phyloP scores from a whole-genome alignment of 2,797 vertebrate species.

The Xyrichtys novacula region DNA sequence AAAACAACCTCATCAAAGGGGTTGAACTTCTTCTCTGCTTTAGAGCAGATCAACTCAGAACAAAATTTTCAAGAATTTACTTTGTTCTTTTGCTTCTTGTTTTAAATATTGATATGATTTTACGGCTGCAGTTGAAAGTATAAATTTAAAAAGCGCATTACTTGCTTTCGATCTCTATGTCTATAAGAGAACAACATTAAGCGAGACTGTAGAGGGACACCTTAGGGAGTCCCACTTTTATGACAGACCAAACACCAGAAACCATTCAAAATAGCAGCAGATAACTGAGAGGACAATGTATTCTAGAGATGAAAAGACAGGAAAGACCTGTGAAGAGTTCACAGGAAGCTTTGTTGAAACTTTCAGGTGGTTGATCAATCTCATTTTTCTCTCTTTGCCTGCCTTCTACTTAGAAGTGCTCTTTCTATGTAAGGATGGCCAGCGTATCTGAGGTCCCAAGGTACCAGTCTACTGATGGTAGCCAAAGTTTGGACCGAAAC shows the following conservation, averaged over 20 bases:
- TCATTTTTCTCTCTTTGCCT: slow-evolving; percentile 24
- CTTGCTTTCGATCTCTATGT: background rate
- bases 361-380: slow-evolving; percentile 36
- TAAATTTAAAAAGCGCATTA: background rate
- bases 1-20: too few relatives aligned
- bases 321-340: slow-evolving; percentile 3
- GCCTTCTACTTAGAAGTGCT: slow-evolving; percentile 27
- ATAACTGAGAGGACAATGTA: slow-evolving; percentile 1
- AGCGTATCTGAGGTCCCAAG: slow-evolving; percentile 22
- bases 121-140: background rate
- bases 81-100: background rate
- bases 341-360: slow-evolving; percentile 15
- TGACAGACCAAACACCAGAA: background rate
- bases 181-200: background rate
- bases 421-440: slow-evolving; percentile 1
- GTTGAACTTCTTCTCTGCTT: background rate
- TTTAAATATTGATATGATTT: background rate
- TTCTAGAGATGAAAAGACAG: background rate
- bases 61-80: background rate
- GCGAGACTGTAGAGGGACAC: background rate
- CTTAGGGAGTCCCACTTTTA: background rate
- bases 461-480: slow-evolving; percentile 18
- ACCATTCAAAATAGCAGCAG: background rate
- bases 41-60: background rate
- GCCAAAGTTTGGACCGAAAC: slow-evolving; percentile 27